Percentiles rank a stretch among this genome's conserved stretches.
Conservation (phyloP, 2,797 vertebrate species). For the Morus bassanus region DNA sequence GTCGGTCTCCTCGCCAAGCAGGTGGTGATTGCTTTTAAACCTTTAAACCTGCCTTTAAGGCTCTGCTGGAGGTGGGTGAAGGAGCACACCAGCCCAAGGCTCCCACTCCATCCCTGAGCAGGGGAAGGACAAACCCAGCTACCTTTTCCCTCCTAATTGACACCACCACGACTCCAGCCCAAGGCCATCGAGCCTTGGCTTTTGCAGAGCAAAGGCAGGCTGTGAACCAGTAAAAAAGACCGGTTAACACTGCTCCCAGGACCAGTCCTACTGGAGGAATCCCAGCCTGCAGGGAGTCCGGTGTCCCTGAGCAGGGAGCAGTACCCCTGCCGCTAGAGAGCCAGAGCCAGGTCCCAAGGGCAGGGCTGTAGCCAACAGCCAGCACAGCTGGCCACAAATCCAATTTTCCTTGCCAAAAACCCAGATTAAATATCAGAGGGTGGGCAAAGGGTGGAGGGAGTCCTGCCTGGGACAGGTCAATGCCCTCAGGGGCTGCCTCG, state of each 20-base stretch:
- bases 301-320: background rate
- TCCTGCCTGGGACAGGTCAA: background rate
- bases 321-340: background rate
- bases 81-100: background rate
- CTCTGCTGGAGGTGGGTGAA: background rate
- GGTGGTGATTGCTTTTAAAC: fast-evolving
- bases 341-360: background rate
- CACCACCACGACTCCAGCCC: background rate
- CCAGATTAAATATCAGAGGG: background rate
- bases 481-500: background rate
- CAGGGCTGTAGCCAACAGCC: background rate
- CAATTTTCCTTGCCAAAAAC: background rate
- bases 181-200: background rate
- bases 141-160: background rate
- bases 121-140: too few species aligned
- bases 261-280: background rate
- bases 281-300: background rate
- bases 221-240: background rate
- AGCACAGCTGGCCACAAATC: background rate
- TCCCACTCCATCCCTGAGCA: background rate
- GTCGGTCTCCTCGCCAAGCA: background rate
- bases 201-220: background rate
- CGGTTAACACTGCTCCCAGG: background rate
- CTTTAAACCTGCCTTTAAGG: background rate
- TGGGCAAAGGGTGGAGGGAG: background rate